Base-by-base conservation (phyloP, 1,140 invertebrate genomes). In the Littorina saxatilis region DNA sequence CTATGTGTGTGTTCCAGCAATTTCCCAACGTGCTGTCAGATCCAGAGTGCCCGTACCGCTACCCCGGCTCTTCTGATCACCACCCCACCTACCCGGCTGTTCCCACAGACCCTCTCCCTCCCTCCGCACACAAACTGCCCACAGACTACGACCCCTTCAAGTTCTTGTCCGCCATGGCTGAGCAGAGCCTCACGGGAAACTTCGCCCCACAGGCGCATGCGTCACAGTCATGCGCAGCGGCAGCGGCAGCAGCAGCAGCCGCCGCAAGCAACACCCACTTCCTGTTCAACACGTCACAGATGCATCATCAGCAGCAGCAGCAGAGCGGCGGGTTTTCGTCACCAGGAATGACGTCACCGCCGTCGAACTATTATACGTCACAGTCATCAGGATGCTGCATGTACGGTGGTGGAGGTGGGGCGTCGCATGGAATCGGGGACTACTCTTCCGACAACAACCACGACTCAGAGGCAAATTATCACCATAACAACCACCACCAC, bases 151-250 rank as follows among this genome's bases (percentile, higher is more conserved):
- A 84, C 66, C 80, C 83, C 2, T 79, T 84, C 63, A 81, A 84
- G 55, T 84, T 37, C 52, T 63, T 84, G 29, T 81, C 79, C 35
- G 83, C 83, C 66, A 84, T 84, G 83, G 55, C 83, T 0, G 83
- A 84, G 55, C 83, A 84, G 68, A 79, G 63, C 75, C 58, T 84
- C 15, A 77, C 72, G 17, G 82, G 79, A n/a, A 80, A 76, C 70
- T 83, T 83, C 63, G 43, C 63, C 37, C 32, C 72, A 17, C 40
- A 80, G 7, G 55, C 52, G 40, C 74, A n/a, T 35, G 37, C 39
- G 43, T 58, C 39, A 58, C 68, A 37, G 32, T 9, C 75, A 63
- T 52, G 32, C 17, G n/a, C 50, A 58, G 37, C 73, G 17, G 29
- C 63, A 40, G 27, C 70, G 2, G 32, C 23, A 29, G 20, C 29